phyloP scores from a whole-genome alignment of 1,140 invertebrate genomes.

The Subanguina moxae region DNA sequence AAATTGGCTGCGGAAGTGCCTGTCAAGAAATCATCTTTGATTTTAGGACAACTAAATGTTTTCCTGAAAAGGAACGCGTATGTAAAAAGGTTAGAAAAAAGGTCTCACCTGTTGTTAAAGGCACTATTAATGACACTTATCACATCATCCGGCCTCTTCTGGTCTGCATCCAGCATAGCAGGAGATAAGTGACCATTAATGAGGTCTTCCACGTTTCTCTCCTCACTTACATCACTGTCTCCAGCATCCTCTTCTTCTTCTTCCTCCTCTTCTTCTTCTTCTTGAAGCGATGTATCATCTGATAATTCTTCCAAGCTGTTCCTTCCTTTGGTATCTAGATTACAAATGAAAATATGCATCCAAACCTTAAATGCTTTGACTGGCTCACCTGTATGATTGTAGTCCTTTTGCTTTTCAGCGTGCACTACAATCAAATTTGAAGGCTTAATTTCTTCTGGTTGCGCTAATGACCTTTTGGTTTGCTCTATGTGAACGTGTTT shows the following conservation, averaged over 20 bases:
- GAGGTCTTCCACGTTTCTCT: constrained; percentile 38
- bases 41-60: constrained; percentile 32
- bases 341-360: neutral
- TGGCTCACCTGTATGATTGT: no score
- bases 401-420: neutral
- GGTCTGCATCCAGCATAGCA: constrained; percentile 41
- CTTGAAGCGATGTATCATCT: neutral
- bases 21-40: constrained; percentile 38
- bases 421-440: neutral
- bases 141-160: constrained; percentile 35
- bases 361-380: no score
- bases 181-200: constrained; percentile 40
- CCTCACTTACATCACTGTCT: constrained; percentile 46
- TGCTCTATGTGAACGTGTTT: no score
- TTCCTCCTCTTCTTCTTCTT: neutral
- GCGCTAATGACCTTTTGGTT: neutral
- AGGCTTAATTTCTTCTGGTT: neutral
- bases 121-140: constrained; percentile 43
- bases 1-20: constrained; percentile 42
- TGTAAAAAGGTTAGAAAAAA: neutral
- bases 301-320: neutral
- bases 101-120: constrained; percentile 36
- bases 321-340: neutral
- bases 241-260: constrained; percentile 32
- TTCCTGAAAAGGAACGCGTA: constrained; percentile 14